Evolutionary conservation across 2,797 vertebrate species (phyloP).

Genomic region (Lacerta bilineata): DNA sequence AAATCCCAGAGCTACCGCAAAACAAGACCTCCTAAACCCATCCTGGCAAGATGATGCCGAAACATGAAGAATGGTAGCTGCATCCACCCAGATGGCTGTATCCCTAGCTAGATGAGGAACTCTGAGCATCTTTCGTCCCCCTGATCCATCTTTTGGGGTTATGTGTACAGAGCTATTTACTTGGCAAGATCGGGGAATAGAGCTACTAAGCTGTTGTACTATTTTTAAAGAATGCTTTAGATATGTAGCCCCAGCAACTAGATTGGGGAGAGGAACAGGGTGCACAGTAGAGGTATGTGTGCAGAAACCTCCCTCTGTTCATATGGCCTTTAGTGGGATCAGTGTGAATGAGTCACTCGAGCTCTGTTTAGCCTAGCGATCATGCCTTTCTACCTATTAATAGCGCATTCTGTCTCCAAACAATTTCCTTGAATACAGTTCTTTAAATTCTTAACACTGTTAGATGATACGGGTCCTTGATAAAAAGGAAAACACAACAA

Average conservation of each 20-base stretch:
- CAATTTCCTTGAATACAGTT: constrained; percentile 42
- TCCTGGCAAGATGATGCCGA: too few relatives aligned
- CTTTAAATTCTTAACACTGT: constrained; percentile 54
- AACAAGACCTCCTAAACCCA: too few relatives aligned
- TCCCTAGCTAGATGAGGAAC: too few relatives aligned
- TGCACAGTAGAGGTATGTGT: background rate
- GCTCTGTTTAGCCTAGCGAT: background rate
- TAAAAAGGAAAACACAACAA: constrained; percentile 49
- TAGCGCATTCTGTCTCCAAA: background rate
- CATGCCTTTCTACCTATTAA: constrained; percentile 19
- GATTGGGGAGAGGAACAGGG: background rate
- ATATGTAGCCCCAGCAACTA: background rate
- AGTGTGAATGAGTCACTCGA: background rate
- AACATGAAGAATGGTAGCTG: too few relatives aligned
- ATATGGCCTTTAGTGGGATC: background rate
- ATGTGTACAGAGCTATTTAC: too few relatives aligned
- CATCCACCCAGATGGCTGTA: too few relatives aligned
- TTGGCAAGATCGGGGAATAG: too few relatives aligned
- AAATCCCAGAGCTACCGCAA: too few relatives aligned
- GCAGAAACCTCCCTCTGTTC: background rate
- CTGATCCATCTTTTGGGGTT: too few relatives aligned
- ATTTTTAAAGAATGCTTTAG: background rate
- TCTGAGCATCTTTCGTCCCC: too few relatives aligned
- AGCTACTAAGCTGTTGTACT: background rate
- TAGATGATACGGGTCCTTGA: constrained; percentile 71